Evolutionary conservation across 2,797 vertebrate species (phyloP).

Genomic region (Rhynchonycteris naso): DNA sequence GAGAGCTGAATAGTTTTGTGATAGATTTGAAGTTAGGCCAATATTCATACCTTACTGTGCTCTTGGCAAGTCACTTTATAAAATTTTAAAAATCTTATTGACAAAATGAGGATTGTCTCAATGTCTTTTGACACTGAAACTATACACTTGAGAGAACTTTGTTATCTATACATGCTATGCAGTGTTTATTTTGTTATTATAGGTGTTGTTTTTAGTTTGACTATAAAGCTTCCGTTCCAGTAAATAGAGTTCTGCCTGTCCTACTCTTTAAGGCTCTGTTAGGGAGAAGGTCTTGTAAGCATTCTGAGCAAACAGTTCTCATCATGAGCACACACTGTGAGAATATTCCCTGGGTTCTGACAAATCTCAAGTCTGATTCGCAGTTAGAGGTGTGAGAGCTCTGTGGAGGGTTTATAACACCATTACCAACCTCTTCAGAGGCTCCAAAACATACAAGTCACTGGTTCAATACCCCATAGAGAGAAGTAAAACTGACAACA

Average conservation of each 20-base stretch:
- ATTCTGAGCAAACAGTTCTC: neutral
- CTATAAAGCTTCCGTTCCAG: neutral
- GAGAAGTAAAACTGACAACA: conserved; percentile 56
- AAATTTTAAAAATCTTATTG: neutral
- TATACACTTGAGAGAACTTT: neutral
- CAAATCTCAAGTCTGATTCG: neutral
- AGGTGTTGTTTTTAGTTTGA: neutral
- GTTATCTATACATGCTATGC: neutral
- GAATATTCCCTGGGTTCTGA: neutral
- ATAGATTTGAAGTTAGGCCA: neutral
- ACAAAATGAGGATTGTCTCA: neutral
- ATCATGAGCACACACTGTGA: fast-evolving
- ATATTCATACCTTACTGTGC: neutral
- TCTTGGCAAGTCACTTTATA: neutral
- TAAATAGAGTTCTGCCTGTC: neutral
- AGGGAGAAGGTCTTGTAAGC: conserved; percentile 3
- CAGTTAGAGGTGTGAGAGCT: conserved; percentile 49
- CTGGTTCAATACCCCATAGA: neutral
- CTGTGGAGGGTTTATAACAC: conserved; percentile 11
- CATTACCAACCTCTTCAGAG: conserved; percentile 6
- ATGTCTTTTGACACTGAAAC: neutral
- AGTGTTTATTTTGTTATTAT: neutral
- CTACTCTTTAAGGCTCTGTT: neutral
- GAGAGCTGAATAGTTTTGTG: neutral
- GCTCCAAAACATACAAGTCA: neutral